phyloP scores from a whole-genome alignment of 2,797 vertebrate species.

The Coregonus sp. region DNA sequence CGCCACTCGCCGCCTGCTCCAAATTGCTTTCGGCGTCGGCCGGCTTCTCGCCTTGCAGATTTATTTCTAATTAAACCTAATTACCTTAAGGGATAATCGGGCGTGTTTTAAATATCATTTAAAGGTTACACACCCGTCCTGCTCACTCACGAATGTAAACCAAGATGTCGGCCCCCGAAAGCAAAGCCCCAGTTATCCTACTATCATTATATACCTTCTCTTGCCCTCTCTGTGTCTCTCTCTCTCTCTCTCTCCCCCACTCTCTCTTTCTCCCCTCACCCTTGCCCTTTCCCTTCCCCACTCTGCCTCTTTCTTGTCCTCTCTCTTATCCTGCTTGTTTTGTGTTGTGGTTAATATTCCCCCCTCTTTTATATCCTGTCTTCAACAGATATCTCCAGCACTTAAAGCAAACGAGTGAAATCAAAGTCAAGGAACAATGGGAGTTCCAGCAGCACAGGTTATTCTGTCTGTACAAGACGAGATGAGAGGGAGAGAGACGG shows the following conservation, averaged over 20 bases:
- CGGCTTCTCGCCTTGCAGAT: conserved; percentile 62
- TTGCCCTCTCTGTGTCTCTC: conserved; percentile 14
- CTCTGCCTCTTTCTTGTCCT: conserved; percentile 9
- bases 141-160: conserved; percentile 62
- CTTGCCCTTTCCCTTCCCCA: conserved; percentile 2
- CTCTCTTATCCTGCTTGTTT: conserved; percentile 41
- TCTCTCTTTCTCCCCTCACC: conserved; percentile 18
- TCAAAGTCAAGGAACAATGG: conserved; percentile 51
- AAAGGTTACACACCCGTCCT: conserved; percentile 71
- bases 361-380: conserved; percentile 23
- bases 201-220: not conserved
- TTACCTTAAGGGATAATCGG: conserved; percentile 69
- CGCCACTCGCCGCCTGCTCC: conserved; percentile 48
- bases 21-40: conserved; percentile 60
- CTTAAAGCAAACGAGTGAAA: conserved; percentile 38
- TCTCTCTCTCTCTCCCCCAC: conserved; percentile 2
- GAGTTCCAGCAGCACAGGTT: conserved; percentile 27
- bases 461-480: conserved; percentile 27
- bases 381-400: conserved; percentile 35
- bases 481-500: conserved; percentile 17
- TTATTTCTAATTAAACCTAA: conserved; percentile 77
- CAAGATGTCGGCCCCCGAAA: conserved; percentile 47
- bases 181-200: conserved; percentile 48
- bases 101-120: conserved; percentile 73
- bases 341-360: conserved; percentile 46